Evolutionary conservation across 2,888 invertebrate genomes (phyloP), one percentile per base, ranked within the genome.

Genomic region (Drosophila bunnanda): DNA sequence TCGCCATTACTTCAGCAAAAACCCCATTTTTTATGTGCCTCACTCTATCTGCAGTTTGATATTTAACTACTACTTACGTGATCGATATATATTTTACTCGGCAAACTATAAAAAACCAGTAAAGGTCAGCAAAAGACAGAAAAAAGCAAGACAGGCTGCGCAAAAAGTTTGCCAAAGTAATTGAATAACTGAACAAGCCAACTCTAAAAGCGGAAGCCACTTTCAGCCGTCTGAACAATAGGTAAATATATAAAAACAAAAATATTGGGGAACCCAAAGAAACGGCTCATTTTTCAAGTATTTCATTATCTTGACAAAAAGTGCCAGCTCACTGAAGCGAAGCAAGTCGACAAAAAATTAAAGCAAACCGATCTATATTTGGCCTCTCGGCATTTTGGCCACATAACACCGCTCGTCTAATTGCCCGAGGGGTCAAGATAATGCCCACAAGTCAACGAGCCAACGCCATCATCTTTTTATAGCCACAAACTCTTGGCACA

Each of bases 381-480:
- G 50, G 56, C 70, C 60, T 52, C 22, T 41, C 32, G 41, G 58
- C 58, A 43, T 43, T 43, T 41, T 56, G 54, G 60, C 53, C 72
- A 50, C 52, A 64, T 43, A 64, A 72, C 75, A 66, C 56, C 71
- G 46, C 57, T 65, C 54, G 53, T 65, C 57, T 65, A 75, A 75
- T 65, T 72, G 57, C 57, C 66, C 54, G 32, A 20, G 54, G 72
- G 75, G 66, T 75, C 57, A 74, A 69, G 25, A 44, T 58, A 60
- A 62, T 55, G 46, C 74, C 54, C 46, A 54, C 55, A 56, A 71
- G 71, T 74, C 65, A 74, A 71, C 71, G 52, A 73, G 70, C 41
- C 69, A 36, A 60, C 60, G 61, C 50, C 68, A 50, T 72, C 72
- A 72, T 69, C 69, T 69, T 72, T 69, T 69, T 72, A 69, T 69